Evolutionary conservation across 1,140 invertebrate species (phyloP).

Genomic region (Tetramorium alpestre): DNA sequence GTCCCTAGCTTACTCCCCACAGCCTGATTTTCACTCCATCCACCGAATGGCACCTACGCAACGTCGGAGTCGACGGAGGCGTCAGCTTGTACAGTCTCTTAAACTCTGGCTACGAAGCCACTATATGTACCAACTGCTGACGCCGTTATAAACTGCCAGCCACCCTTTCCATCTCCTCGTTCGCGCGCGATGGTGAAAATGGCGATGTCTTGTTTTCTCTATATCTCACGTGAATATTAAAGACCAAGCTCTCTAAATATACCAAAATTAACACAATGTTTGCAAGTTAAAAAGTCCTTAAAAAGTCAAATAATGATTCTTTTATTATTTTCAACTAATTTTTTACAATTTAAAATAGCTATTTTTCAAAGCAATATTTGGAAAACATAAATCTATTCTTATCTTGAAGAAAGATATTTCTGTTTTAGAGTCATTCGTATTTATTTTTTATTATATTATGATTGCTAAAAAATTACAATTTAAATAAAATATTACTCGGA

Average conservation of each 20-base stretch:
- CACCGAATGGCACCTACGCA: slow-evolving; percentile 71
- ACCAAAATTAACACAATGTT: not conserved
- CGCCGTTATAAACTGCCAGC: slow-evolving; percentile 84
- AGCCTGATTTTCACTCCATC: slow-evolving; percentile 76
- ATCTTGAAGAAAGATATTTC: not conserved
- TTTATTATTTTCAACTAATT: not conserved
- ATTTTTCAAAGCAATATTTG: not conserved
- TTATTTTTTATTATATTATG: not conserved
- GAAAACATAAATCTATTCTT: not conserved
- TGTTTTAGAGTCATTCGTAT: not conserved
- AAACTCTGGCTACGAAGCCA: slow-evolving; percentile 79
- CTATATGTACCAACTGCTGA: slow-evolving; percentile 84
- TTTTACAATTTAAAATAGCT: not conserved
- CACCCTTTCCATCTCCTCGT: slow-evolving; percentile 28
- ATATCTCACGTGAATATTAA: slow-evolving; percentile 20
- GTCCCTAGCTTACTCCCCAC: slow-evolving; percentile 45
- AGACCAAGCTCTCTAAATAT: not conserved
- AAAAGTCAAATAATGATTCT: not conserved
- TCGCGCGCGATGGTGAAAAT: slow-evolving; percentile 44
- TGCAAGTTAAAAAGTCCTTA: not conserved
- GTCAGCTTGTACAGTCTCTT: slow-evolving; percentile 86
- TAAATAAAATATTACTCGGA: slow-evolving; percentile 10
- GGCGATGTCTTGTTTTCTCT: slow-evolving; percentile 46
- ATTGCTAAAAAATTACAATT: not conserved
- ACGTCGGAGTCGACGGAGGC: slow-evolving; percentile 78